Evolutionary conservation across 1,140 invertebrate species (phyloP).

Genomic region (Cydia amplana): DNA sequence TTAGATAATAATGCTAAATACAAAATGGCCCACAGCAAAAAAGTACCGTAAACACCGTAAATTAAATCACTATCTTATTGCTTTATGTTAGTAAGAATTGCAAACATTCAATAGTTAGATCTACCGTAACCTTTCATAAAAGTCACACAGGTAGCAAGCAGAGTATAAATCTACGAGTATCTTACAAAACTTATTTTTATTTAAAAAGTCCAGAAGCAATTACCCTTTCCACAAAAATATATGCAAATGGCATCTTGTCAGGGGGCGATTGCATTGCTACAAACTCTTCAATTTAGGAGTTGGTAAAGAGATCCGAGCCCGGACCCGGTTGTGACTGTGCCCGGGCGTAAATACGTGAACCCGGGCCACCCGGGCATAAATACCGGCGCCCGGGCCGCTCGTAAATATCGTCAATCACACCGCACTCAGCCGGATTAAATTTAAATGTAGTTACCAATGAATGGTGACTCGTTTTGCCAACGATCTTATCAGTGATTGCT

Average conservation of each 20-base stretch:
- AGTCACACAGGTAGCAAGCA: neutral
- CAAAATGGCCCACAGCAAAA: no score
- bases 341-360: conserved; percentile 18
- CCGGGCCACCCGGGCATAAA: conserved; percentile 8
- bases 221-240: conserved; percentile 10
- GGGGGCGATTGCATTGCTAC: conserved; percentile 3
- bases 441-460: conserved; percentile 55
- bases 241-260: conserved; percentile 18
- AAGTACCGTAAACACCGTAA: no score
- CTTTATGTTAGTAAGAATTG: no score
- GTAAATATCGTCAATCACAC: conserved; percentile 58
- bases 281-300: conserved; percentile 24
- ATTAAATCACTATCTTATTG: no score
- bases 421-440: conserved; percentile 65
- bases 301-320: neutral
- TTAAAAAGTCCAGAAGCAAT: neutral
- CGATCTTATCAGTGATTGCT: neutral
- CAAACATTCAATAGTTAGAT: no score
- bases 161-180: conserved; percentile 26
- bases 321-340: conserved; percentile 5
- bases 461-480: conserved; percentile 2
- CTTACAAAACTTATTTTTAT: neutral
- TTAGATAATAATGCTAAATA: no score
- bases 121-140: no score
- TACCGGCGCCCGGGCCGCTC: conserved; percentile 17